Evolutionary conservation across 1,140 invertebrate genomes (phyloP).

Genomic region (Cataglyphis hispanica): DNA sequence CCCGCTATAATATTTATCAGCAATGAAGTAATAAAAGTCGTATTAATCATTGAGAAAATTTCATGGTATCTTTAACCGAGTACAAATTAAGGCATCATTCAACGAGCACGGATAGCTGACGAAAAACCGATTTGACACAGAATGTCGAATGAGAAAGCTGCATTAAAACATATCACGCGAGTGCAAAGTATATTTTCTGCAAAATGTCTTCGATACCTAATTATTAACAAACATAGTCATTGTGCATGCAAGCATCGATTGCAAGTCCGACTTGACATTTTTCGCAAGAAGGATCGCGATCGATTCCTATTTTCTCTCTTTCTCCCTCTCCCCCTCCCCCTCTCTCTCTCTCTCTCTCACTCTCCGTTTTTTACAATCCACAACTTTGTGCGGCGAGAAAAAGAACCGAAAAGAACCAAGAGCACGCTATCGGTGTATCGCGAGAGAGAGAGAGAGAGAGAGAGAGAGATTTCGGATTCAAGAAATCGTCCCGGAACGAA

Average conservation of each 20-base stretch:
- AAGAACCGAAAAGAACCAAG: neutral
- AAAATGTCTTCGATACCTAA: conserved; percentile 23
- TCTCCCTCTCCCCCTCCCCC: no score
- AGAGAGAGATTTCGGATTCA: conserved; percentile 44
- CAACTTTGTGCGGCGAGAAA: conserved; percentile 17
- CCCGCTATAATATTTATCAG: conserved; percentile 29
- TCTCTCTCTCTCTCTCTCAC: neutral
- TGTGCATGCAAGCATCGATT: conserved; percentile 35
- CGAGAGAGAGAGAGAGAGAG: conserved; percentile 40
- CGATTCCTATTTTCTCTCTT: neutral
- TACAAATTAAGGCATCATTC: conserved; percentile 20
- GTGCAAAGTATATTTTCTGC: neutral
- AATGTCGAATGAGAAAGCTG: neutral
- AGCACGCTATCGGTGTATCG: conserved; percentile 21
- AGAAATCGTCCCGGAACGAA: conserved; percentile 37
- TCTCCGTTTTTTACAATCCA: neutral
- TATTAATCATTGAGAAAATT: conserved; percentile 35
- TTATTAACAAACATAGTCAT: conserved; percentile 46
- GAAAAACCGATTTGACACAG: neutral
- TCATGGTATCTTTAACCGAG: conserved; percentile 18
- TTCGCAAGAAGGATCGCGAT: conserved; percentile 49
- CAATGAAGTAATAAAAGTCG: conserved; percentile 48
- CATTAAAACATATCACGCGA: neutral
- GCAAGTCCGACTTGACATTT: conserved; percentile 19
- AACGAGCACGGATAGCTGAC: neutral